Conservation (phyloP, 2,797 vertebrate genomes). For the Poecilia wingei region DNA sequence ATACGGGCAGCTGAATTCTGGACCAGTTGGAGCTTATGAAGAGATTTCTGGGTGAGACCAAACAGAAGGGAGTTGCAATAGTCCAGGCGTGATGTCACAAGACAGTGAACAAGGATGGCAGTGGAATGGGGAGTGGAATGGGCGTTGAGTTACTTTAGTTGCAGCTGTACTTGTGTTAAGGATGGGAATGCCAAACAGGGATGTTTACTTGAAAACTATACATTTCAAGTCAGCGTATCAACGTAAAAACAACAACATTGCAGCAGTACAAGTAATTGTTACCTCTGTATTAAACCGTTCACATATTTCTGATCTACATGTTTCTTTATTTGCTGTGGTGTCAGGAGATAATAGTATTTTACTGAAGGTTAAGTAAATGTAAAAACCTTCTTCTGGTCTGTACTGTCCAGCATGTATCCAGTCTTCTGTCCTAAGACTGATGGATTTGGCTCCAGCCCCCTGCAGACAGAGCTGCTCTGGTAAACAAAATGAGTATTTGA, state of each 20-base stretch:
- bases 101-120: too few relatives aligned
- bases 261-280: background rate
- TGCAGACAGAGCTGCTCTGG: background rate
- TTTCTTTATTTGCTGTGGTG: background rate
- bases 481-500: background rate
- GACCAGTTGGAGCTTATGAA: too few relatives aligned
- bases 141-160: background rate
- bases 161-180: background rate
- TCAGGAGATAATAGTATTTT: background rate
- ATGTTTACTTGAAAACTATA: background rate
- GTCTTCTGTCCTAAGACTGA: background rate
- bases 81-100: too few relatives aligned
- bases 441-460: background rate
- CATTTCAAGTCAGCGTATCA: background rate
- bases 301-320: background rate
- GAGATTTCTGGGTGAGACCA: too few relatives aligned
- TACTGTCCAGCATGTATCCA: background rate
- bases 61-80: too few relatives aligned
- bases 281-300: background rate
- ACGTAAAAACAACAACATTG: background rate
- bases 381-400: background rate
- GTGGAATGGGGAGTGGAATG: too few relatives aligned
- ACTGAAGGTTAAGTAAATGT: background rate
- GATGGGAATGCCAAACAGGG: background rate
- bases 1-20: too few relatives aligned